phyloP scores from a whole-genome alignment of 1,140 invertebrate genomes.

The Hestina assimilis region DNA sequence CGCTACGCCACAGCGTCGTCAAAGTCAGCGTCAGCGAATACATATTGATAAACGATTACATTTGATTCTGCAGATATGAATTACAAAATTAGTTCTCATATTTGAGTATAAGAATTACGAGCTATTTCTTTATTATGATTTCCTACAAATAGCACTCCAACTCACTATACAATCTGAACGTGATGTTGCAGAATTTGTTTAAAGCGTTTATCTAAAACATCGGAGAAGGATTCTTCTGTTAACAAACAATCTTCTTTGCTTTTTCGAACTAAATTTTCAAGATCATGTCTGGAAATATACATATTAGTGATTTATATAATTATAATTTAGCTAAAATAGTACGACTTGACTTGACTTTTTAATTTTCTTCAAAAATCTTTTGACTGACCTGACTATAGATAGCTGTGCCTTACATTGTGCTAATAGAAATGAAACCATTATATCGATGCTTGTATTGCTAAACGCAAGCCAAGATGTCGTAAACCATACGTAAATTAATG shows the following conservation, averaged over 20 bases:
- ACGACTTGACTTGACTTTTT: no score
- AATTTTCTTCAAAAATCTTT: background rate
- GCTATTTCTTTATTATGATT: no score
- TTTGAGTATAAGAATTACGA: no score
- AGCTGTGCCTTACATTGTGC: constrained; percentile 52
- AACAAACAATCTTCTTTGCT: constrained; percentile 32
- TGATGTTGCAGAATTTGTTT: constrained; percentile 45
- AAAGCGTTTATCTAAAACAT: constrained; percentile 35
- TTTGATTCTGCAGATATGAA: no score
- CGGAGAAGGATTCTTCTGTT: constrained; percentile 14
- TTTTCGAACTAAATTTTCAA: constrained; percentile 37
- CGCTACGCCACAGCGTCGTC: no score
- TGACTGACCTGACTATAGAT: constrained; percentile 47
- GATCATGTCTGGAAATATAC: constrained; percentile 38
- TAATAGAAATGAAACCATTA: constrained; percentile 43
- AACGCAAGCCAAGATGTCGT: constrained; percentile 51
- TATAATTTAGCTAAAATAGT: background rate
- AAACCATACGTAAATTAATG: constrained; percentile 41
- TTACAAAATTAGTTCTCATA: no score
- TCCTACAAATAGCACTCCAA: constrained; percentile 6
- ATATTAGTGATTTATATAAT: background rate
- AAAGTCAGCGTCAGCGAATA: no score
- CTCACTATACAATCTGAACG: constrained; percentile 49
- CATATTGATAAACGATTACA: no score
- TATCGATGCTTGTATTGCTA: constrained; percentile 51